Percentiles rank a stretch among this genome's conserved stretches.
Conservation (phyloP, 2,113 vertebrate genomes). For the Garra rufa region DNA sequence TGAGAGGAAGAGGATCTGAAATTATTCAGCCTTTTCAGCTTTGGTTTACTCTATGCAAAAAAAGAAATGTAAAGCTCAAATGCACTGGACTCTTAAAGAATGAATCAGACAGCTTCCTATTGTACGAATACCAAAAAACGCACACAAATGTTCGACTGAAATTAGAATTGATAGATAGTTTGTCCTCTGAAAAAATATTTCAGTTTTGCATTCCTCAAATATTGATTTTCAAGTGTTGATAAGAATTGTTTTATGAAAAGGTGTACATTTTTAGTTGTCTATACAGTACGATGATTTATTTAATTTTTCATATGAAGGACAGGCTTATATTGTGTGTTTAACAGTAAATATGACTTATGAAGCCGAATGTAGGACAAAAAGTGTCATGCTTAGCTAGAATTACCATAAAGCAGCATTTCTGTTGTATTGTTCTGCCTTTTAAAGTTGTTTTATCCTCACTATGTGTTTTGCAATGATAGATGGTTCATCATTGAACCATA, state of each 20-base stretch:
- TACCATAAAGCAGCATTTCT: neutral
- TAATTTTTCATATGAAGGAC: neutral
- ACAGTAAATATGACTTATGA: neutral
- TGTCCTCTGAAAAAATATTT: neutral
- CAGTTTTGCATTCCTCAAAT: neutral
- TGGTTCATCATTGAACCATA: neutral
- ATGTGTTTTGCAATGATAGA: neutral
- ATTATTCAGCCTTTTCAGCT: neutral
- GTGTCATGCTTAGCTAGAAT: neutral
- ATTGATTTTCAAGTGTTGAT: neutral
- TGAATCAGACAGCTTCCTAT: slow-evolving; percentile 15
- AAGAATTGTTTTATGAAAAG: neutral
- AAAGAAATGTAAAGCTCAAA: slow-evolving; percentile 1
- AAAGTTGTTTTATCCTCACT: neutral
- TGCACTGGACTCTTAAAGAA: slow-evolving; percentile 10
- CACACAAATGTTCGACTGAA: neutral
- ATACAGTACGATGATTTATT: neutral
- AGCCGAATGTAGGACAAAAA: slow-evolving; percentile 4
- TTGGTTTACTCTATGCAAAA: slow-evolving; percentile 3
- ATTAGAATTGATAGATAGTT: neutral
- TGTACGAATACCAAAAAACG: slow-evolving; percentile 12
- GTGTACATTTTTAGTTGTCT: neutral
- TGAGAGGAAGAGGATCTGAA: neutral
- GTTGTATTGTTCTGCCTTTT: neutral
- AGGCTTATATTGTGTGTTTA: neutral